Percentiles rank a stretch among this genome's conserved stretches.
phyloP scores from a whole-genome alignment of 2,888 invertebrate genomes.

The Graphium colonna region DNA sequence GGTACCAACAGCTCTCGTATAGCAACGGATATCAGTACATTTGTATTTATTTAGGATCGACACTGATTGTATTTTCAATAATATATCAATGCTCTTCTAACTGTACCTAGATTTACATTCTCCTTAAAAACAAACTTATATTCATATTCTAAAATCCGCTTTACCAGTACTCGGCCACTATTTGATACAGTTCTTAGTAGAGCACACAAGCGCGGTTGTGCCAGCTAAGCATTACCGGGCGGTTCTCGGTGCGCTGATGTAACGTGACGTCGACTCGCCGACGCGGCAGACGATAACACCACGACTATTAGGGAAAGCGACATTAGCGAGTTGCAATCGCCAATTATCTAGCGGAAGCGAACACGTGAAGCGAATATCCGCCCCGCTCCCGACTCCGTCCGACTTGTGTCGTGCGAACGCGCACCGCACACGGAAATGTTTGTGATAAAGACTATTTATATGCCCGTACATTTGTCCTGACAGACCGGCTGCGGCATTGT shows the following conservation, averaged over 20 bases:
- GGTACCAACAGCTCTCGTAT: no score
- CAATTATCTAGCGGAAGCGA: constrained; percentile 69
- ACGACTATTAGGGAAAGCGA: constrained; percentile 30
- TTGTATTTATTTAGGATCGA: no score
- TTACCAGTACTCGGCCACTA: no score
- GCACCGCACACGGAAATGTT: constrained; percentile 13
- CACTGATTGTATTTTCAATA: no score
- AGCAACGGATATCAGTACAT: no score
- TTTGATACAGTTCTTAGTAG: no score
- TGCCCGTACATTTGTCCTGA: constrained; percentile 18
- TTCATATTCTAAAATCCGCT: no score
- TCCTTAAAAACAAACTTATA: no score
- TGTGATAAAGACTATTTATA: constrained; percentile 23
- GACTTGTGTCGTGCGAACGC: constrained; percentile 2
- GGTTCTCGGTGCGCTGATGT: constrained; percentile 28
- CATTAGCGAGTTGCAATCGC: constrained; percentile 46
- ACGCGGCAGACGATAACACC: constrained; percentile 9
- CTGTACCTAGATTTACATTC: no score
- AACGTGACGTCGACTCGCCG: constrained; percentile 19
- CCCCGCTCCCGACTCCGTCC: constrained; percentile 36
- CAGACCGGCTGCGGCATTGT: constrained; percentile 3
- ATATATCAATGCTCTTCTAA: no score
- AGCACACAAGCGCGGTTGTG: constrained; percentile 2
- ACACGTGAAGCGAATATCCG: constrained; percentile 73
- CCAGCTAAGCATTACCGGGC: constrained; percentile 15